A percentile compares a stretch with the other conserved stretches of the same genome.
Evolutionary conservation across 1,140 invertebrate species (phyloP).

Genomic region (Anoplolepis gracilipes): DNA sequence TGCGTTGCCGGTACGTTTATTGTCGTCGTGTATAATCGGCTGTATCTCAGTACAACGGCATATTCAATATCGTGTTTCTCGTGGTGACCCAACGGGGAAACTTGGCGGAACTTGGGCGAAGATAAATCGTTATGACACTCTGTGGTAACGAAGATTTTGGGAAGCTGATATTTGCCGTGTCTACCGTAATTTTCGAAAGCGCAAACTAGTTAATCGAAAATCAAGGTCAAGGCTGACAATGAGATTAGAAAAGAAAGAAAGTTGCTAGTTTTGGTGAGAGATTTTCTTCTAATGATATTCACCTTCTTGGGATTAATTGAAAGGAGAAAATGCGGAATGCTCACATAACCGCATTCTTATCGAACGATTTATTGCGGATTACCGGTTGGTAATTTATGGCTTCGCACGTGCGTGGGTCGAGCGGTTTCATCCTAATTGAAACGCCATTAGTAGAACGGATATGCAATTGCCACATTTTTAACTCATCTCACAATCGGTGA

Average conservation of each 20-base stretch:
- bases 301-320: background rate
- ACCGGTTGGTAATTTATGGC: slow-evolving; percentile 23
- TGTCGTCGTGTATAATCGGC: background rate
- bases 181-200: slow-evolving; percentile 30
- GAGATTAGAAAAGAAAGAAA: slow-evolving; percentile 33
- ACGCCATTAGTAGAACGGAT: background rate
- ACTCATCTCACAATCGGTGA: background rate
- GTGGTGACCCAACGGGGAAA: background rate
- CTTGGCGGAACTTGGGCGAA: slow-evolving; percentile 22
- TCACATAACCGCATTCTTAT: slow-evolving; percentile 31
- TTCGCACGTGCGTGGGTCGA: background rate
- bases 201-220: background rate
- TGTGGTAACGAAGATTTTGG: slow-evolving; percentile 23
- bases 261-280: slow-evolving; percentile 44
- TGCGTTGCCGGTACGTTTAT: slow-evolving; percentile 19
- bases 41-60: background rate
- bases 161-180: slow-evolving; percentile 51
- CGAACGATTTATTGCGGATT: slow-evolving; percentile 33
- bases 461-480: background rate
- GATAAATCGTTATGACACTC: slow-evolving; percentile 40
- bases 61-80: background rate
- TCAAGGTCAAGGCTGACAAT: slow-evolving; percentile 67
- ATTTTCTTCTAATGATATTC: slow-evolving; percentile 37
- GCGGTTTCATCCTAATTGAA: slow-evolving; percentile 33
- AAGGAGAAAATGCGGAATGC: background rate